Evolutionary conservation across 2,797 vertebrate genomes (phyloP).

Genomic region (Enoplosus armatus): DNA sequence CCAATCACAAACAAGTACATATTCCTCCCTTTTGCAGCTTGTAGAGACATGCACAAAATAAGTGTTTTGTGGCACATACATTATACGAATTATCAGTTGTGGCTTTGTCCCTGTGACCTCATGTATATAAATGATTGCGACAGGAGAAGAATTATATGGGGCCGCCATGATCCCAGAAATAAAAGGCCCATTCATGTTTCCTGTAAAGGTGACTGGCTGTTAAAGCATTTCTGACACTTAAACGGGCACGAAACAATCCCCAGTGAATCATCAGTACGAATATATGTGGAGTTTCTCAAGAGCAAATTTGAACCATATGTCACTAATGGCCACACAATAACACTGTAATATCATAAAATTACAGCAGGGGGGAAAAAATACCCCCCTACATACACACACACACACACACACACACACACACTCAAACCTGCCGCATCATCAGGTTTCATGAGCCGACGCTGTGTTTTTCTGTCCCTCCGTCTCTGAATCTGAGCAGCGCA

Average conservation of each 20-base stretch:
- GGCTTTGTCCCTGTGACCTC: neutral
- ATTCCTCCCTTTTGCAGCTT: neutral
- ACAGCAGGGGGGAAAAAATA: neutral
- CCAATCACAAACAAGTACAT: neutral
- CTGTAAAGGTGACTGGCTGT: slow-evolving; percentile 29
- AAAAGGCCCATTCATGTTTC: slow-evolving; percentile 38
- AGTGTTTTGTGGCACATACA: neutral
- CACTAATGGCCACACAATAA: slow-evolving; percentile 18
- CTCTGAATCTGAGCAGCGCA: neutral
- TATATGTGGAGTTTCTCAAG: slow-evolving; percentile 12
- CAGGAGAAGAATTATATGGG: neutral
- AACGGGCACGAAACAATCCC: slow-evolving; percentile 25
- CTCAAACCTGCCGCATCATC: slow-evolving; percentile 1
- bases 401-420: too few relatives aligned
- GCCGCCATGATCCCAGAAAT: slow-evolving; percentile 24
- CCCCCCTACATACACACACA: too few relatives aligned
- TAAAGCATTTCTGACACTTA: slow-evolving; percentile 30
- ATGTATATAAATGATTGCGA: neutral
- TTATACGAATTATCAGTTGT: neutral
- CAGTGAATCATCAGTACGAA: slow-evolving; percentile 34
- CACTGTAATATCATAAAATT: slow-evolving; percentile 10
- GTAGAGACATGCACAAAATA: neutral
- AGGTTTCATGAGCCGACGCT: neutral
- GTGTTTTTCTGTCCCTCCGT: too few relatives aligned
- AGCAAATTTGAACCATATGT: slow-evolving; percentile 40